Conservation (phyloP, 2,888 invertebrate genomes). For the Nebria salina region DNA sequence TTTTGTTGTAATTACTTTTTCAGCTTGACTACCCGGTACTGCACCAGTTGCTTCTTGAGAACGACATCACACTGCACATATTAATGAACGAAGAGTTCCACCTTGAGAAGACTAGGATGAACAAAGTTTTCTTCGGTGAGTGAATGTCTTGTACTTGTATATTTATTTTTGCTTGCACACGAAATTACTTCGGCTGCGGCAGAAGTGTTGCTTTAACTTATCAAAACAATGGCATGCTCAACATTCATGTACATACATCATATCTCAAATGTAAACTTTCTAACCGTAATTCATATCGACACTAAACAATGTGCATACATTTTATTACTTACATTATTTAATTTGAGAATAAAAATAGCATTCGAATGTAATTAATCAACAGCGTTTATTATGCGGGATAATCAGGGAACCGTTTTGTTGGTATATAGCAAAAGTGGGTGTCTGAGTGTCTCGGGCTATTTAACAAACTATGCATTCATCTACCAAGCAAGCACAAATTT, state of each 20-base stretch:
- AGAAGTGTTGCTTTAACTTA: neutral
- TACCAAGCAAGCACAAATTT: slow-evolving; percentile 27
- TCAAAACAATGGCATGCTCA: neutral
- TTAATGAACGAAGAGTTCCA: slow-evolving; percentile 84
- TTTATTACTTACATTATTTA: too few species aligned
- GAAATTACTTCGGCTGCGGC: neutral
- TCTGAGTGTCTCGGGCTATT: neutral
- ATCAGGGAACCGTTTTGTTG: neutral
- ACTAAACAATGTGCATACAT: too few species aligned
- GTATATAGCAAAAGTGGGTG: too few species aligned
- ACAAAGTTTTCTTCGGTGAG: slow-evolving; percentile 80
- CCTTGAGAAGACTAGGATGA: slow-evolving; percentile 75
- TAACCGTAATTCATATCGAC: too few species aligned
- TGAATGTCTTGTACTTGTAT: slow-evolving; percentile 48
- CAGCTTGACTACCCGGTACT: slow-evolving; percentile 85
- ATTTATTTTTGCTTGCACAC: neutral
- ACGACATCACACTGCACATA: slow-evolving; percentile 82
- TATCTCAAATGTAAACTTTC: too few species aligned
- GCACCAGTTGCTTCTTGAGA: slow-evolving; percentile 82
- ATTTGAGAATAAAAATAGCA: neutral
- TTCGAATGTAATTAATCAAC: neutral
- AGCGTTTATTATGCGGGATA: neutral
- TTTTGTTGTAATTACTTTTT: slow-evolving; percentile 51
- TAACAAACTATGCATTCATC: slow-evolving; percentile 37
- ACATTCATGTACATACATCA: neutral